Percentiles rank a stretch among this genome's conserved stretches.
phyloP scores from a whole-genome alignment of 1,140 invertebrate genomes.

The Bombus ignitus region DNA sequence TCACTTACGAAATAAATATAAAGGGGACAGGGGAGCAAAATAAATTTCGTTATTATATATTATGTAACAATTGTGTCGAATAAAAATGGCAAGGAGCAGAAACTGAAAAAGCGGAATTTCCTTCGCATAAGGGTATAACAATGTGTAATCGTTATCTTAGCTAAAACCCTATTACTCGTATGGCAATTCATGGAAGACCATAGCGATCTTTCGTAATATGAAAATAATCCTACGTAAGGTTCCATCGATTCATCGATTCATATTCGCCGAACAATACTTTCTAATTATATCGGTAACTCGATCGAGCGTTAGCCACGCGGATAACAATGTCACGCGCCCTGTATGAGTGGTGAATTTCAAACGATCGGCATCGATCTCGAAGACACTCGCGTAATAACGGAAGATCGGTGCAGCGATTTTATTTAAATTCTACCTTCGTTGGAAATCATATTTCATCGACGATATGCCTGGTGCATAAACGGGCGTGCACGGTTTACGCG shows the following conservation, averaged over 20 bases:
- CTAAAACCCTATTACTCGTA: too few relatives aligned
- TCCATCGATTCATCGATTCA: background rate
- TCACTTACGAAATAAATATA: background rate
- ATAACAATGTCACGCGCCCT: slow-evolving; percentile 43
- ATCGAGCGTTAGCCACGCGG: background rate
- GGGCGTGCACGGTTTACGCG: slow-evolving; percentile 11
- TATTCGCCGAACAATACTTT: slow-evolving; percentile 12
- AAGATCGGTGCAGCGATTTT: slow-evolving; percentile 41
- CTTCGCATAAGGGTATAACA: too few relatives aligned
- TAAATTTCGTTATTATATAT: background rate
- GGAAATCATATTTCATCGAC: slow-evolving; percentile 44
- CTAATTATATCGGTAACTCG: slow-evolving; percentile 13
- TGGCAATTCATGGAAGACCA: too few relatives aligned
- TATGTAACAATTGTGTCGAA: too few relatives aligned
- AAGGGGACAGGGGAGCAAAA: background rate
- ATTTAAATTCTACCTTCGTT: slow-evolving; percentile 53
- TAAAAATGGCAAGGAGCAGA: too few relatives aligned
- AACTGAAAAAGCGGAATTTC: too few relatives aligned
- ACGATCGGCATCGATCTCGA: background rate
- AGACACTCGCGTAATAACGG: slow-evolving; percentile 2
- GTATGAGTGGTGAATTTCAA: slow-evolving; percentile 39
- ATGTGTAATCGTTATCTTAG: too few relatives aligned
- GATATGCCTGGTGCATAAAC: slow-evolving; percentile 29
- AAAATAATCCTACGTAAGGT: slow-evolving; percentile 12
- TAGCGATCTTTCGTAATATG: background rate